Percentiles rank a stretch among this genome's conserved stretches.
Evolutionary conservation across 2,113 vertebrate genomes (phyloP).

Genomic region (Thymallus thymallus): DNA sequence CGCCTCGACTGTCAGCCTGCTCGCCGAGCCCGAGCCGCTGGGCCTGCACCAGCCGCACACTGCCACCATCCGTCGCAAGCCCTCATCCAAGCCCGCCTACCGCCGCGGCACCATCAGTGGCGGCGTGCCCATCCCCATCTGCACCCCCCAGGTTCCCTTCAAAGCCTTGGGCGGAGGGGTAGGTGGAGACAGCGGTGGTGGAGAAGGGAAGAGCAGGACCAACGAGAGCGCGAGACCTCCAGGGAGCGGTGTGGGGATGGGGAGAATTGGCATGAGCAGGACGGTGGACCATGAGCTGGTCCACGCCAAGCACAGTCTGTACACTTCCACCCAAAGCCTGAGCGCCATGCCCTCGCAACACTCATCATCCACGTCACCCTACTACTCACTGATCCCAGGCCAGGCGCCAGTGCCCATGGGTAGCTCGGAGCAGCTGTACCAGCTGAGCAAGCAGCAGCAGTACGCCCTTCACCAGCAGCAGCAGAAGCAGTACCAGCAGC

Average conservation of each 20-base stretch:
- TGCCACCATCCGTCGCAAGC: conserved; percentile 80
- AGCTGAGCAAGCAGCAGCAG: conserved; percentile 50
- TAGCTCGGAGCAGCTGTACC: conserved; percentile 43
- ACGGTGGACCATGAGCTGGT: conserved; percentile 43
- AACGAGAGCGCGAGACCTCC: conserved; percentile 47
- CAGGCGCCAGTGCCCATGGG: conserved; percentile 67
- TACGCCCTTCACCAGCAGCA: conserved; percentile 42
- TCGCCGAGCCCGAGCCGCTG: conserved; percentile 65
- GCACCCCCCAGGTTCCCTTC: conserved; percentile 76
- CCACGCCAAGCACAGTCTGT: conserved; percentile 59
- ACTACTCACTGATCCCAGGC: conserved; percentile 76
- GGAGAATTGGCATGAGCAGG: conserved; percentile 14
- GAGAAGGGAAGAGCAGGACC: conserved; percentile 21
- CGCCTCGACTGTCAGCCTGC: conserved; percentile 76
- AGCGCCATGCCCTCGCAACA: conserved; percentile 62
- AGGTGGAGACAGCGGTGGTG: conserved; percentile 3
- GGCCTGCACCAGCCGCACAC: conserved; percentile 63
- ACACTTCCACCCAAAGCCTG: conserved; percentile 77
- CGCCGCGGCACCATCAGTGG: conserved; percentile 79
- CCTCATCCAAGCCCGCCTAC: conserved; percentile 74
- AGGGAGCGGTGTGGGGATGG: background rate
- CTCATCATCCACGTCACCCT: conserved; percentile 52
- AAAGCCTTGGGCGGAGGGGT: conserved; percentile 34
- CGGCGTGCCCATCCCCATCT: conserved; percentile 78
- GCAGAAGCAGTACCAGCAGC: conserved; percentile 38